Evolutionary conservation across 2,797 vertebrate genomes (phyloP), one percentile per base, ranked within the genome.

Genomic region (Paedocypris micromegethes): DNA sequence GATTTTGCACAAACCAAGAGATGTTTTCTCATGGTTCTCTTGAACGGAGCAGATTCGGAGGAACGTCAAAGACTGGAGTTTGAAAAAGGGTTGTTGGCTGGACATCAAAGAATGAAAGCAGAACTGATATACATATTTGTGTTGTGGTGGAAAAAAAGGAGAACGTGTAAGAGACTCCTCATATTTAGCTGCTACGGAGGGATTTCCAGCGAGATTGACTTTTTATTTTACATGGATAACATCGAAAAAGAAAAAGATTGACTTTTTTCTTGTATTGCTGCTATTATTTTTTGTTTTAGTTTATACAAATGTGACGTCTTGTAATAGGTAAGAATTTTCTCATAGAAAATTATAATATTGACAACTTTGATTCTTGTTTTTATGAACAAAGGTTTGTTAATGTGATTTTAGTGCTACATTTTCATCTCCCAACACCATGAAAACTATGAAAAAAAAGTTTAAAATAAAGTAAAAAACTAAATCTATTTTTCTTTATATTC

Each of bases 231-330:
- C 79, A 75, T 72, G 62, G 64, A 72, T 66, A 74, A 77, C 77
- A 80, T 77, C 45, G 72, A 59, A 68, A 66, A 80, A 83, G 79
- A 77, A 76, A 77, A 86, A 89, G 84, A 87, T 88, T 85, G 83
- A 85, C 93, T 92, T 87, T 90, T 93, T 92, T 91, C 86, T 90
- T 91, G 91, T 96, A 91, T 94, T 97, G 95, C 94, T 98, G 95
- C 95, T 98, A 97, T 92, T 23, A 23, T 88, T 45, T 70, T 86
- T 88, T 91, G 89, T 87, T 89, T 90, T 84, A 87, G 86, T 87
- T 87, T 91, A 90, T 85, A 83, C 92, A 91, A 88, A 89, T 93
- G 89, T 92, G 90, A 90, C 94, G 93, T 93, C 92, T 91, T 92
- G 90, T 89, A 81, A 87, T 92, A 90, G 88, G 87, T 86, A 86